Evolutionary conservation across 2,888 invertebrate species (phyloP).

Genomic region (Lampropteryx suffumata): DNA sequence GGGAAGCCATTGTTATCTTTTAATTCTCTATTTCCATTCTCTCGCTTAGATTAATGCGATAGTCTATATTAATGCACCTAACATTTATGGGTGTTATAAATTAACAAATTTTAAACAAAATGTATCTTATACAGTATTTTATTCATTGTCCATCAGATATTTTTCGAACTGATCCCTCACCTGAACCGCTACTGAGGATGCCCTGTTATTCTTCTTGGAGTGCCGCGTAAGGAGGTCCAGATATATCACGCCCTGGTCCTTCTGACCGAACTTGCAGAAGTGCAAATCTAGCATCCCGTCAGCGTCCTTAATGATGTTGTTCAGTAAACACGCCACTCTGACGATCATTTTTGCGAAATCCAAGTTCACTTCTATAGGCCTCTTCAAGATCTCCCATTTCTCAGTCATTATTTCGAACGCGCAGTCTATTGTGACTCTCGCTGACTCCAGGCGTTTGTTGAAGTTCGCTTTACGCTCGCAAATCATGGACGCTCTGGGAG

Average conservation of each 20-base stretch:
- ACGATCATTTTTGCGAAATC: conserved; percentile 24
- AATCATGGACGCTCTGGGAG: conserved; percentile 12
- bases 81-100: too few relatives aligned
- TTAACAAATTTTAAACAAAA: too few relatives aligned
- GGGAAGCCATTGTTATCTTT: too few relatives aligned
- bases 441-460: conserved; percentile 29
- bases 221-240: conserved; percentile 23
- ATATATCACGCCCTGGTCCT: conserved; percentile 23
- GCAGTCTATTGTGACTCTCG: conserved; percentile 31
- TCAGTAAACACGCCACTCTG: conserved; percentile 30
- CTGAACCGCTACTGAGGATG: conserved; percentile 17
- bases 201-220: conserved; percentile 18
- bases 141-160: conserved; percentile 17
- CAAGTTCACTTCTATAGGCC: conserved; percentile 24
- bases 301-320: conserved; percentile 32
- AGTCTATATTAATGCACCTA: too few relatives aligned
- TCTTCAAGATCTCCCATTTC: conserved; percentile 36
- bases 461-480: conserved; percentile 23
- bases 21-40: too few relatives aligned
- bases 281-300: conserved; percentile 29
- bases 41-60: too few relatives aligned
- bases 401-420: conserved; percentile 38
- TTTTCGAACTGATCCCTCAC: conserved; percentile 23
- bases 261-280: conserved; percentile 24
- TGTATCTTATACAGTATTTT: background rate